These are phyloP conservation scores for Octodon degus DNA, from an alignment of 2,113 vertebrate genomes.

Conservation along the genomic window DNA sequence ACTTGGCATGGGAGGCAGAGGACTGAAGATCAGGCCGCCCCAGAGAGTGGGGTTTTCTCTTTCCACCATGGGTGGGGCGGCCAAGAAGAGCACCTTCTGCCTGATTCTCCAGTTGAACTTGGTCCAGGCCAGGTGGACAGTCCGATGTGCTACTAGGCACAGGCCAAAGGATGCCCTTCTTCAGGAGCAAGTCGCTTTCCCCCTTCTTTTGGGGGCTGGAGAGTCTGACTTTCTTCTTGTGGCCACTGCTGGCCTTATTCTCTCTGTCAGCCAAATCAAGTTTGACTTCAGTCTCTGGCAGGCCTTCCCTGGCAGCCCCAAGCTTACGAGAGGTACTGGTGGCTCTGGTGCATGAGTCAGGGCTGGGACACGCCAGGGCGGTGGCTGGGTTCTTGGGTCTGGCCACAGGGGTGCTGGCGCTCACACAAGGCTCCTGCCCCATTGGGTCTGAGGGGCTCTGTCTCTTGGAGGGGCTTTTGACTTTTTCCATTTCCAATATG, in stretches of 20 bases:
- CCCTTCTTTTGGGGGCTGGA: background rate
- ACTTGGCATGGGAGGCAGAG: background rate
- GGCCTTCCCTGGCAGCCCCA: background rate
- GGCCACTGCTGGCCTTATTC: background rate
- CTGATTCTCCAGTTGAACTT: background rate
- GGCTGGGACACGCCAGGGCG: background rate
- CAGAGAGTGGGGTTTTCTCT: background rate
- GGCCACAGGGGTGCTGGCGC: background rate
- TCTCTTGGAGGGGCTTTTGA: slow-evolving; percentile 22
- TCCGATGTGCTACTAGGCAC: rapidly evolving
- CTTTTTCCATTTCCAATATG: slow-evolving; percentile 11
- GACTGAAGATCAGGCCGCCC: slow-evolving; percentile 10
- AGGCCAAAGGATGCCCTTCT: background rate
- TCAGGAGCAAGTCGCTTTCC: background rate
- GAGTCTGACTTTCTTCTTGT: background rate
- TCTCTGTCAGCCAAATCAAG: slow-evolving; percentile 33
- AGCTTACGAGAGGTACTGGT: background rate
- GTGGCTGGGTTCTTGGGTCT: background rate
- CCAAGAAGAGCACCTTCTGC: background rate
- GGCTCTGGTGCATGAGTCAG: background rate
- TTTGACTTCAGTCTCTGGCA: slow-evolving; percentile 49
- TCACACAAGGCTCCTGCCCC: background rate
- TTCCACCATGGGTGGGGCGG: background rate
- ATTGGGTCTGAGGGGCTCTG: background rate
- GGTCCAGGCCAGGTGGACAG: background rate